Conservation (phyloP, 2,888 invertebrate species). For the Coenonympha arcania region DNA sequence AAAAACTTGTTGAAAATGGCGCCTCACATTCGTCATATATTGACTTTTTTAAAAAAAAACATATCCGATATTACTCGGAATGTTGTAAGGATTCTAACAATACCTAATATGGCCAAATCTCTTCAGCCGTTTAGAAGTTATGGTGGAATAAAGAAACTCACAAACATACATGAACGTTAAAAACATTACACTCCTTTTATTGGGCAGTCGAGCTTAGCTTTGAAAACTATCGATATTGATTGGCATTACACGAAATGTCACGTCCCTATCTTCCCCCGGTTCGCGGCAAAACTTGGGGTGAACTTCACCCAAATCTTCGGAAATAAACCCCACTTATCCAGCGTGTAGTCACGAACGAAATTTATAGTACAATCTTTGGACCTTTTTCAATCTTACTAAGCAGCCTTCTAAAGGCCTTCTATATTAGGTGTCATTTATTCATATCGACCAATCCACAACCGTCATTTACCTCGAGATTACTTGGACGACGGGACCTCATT, state of each 20-base stretch:
- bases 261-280: slow-evolving; percentile 28
- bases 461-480: slow-evolving; percentile 12
- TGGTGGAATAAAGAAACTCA: no score
- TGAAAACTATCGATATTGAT: not conserved
- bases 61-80: no score
- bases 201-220: not conserved
- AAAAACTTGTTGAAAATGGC: no score
- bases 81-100: no score
- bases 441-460: slow-evolving; percentile 36
- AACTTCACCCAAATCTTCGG: slow-evolving; percentile 53
- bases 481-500: not conserved
- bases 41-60: no score
- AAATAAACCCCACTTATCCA: slow-evolving; percentile 63
- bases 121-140: no score
- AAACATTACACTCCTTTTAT: not conserved
- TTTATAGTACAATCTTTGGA: slow-evolving; percentile 58
- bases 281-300: slow-evolving; percentile 42
- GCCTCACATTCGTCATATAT: no score
- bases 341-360: slow-evolving; percentile 56
- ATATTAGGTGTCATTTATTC: slow-evolving; percentile 53
- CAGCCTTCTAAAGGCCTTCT: slow-evolving; percentile 35
- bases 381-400: slow-evolving; percentile 53
- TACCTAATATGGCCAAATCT: no score
- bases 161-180: no score
- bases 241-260: not conserved